Base-by-base conservation (phyloP, 2,113 vertebrate genomes). In the Capreolus pygargus region DNA sequence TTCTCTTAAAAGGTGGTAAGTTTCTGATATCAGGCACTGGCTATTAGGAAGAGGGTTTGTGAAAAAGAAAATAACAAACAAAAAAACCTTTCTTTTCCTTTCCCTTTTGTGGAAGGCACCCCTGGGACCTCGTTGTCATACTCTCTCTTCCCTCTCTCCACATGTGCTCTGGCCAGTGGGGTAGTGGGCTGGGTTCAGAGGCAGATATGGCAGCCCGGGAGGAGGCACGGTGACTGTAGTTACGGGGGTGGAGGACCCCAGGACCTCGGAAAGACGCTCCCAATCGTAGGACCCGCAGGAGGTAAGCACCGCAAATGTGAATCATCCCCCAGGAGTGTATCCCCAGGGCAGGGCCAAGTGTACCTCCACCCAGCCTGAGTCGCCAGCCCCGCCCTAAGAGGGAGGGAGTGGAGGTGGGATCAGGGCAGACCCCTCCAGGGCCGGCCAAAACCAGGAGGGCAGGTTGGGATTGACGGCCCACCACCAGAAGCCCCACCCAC, bases 251-350 rank as follows among this genome's bases (percentile, higher is more conserved):
- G n/a, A 70, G n/a, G 64, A 70, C n/a, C 64, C 9, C 64, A 36
- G 9, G 9, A 23, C 19, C 67, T 70, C 19, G 16, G n/a, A 70
- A 39, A 39, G 19, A 70, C 19, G 23, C 67, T 23, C 5, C 9
- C n/a, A 70, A 23, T 70, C 5, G 0, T 70, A 70, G 2, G n/a
- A 23, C 67, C 19, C 10, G 0, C 19, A 23, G 19, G 67, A 39
- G 5, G 19, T 70, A 70, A 36, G 19, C 67, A 70, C 17, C 0
- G 67, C n/a, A 39, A 39, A 23, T 70, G 67, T 70, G 19, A 23
- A 39, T 23, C 67, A 39, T 6, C 36, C n/a, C 67, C 19, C 67
- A 39, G n/a, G 67, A 6, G 19, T 12, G 4, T 23, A 39, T 70
- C n/a, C 23, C 67, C 67, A 70, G 19, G 19, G 67, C 67, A 12